Evolutionary conservation across 1,140 invertebrate genomes (phyloP).

Genomic region (Samia ricini): DNA sequence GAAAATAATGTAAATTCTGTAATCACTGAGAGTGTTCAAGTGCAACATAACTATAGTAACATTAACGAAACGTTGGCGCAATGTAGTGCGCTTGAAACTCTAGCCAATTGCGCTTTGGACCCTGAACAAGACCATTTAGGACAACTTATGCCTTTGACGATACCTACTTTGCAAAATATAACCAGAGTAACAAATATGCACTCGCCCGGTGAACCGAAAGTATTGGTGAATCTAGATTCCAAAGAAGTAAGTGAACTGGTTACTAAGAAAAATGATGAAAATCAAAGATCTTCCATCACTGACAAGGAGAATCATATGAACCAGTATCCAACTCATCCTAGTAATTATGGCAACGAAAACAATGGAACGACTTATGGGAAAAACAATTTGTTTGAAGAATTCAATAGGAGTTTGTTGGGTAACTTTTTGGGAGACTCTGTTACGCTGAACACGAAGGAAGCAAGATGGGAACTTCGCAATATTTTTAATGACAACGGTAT

Average conservation of each 20-base stretch:
- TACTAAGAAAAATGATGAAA: slow-evolving; percentile 55
- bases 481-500: slow-evolving; percentile 73
- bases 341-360: slow-evolving; percentile 42
- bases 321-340: slow-evolving; percentile 17
- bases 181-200: slow-evolving; percentile 70
- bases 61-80: slow-evolving; percentile 63
- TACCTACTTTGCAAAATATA: slow-evolving; percentile 65
- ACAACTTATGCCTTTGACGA: slow-evolving; percentile 62
- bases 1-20: slow-evolving; percentile 47
- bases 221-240: slow-evolving; percentile 66
- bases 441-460: slow-evolving; percentile 81
- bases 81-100: slow-evolving; percentile 68
- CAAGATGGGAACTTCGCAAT: slow-evolving; percentile 69
- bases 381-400: slow-evolving; percentile 72
- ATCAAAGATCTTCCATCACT: slow-evolving; percentile 19
- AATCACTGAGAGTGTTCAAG: slow-evolving; percentile 34
- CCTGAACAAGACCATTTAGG: slow-evolving; percentile 67
- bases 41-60: slow-evolving; percentile 44
- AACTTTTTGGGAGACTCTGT: slow-evolving; percentile 73
- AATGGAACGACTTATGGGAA: slow-evolving; percentile 44
- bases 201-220: slow-evolving; percentile 67
- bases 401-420: slow-evolving; percentile 71
- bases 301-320: slow-evolving; percentile 59
- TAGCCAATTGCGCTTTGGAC: slow-evolving; percentile 71
- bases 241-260: slow-evolving; percentile 68